Conservation (phyloP, 2,797 vertebrate species). For the Pelodytes ibericus region DNA sequence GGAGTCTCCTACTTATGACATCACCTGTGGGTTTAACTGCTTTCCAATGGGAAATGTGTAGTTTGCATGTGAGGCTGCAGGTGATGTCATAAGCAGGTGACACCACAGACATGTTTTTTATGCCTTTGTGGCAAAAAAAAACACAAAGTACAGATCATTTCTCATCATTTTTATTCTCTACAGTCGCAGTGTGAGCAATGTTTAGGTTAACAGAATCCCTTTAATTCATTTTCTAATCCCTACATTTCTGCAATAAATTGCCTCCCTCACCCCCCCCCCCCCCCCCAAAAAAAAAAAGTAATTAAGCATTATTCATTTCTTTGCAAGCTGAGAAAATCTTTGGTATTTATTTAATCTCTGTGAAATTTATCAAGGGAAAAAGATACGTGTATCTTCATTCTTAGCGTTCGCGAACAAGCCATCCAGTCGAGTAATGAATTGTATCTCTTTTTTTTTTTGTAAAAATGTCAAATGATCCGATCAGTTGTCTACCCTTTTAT, state of each 20-base stretch:
- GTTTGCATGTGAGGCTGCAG: too few species aligned
- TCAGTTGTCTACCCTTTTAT: background rate
- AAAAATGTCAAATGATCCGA: constrained; percentile 6
- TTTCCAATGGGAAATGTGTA: too few species aligned
- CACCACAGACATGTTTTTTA: too few species aligned
- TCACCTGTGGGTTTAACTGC: too few species aligned
- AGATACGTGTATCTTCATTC: background rate
- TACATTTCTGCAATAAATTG: background rate
- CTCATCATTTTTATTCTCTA: too few species aligned
- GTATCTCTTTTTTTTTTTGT: background rate
- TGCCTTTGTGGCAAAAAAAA: too few species aligned
- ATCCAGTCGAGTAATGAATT: background rate
- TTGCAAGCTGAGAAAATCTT: background rate
- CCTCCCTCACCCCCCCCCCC: too few species aligned
- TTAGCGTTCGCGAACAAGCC: background rate
- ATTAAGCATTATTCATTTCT: background rate
- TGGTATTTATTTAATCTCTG: constrained; percentile 26
- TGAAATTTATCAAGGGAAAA: constrained; percentile 5
- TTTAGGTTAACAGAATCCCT: background rate
- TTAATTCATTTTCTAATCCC: constrained; percentile 9
- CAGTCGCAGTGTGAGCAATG: too few species aligned
- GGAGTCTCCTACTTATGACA: too few species aligned
- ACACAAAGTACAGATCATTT: too few species aligned
- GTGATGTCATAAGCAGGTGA: too few species aligned
- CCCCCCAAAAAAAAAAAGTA: background rate